Evolutionary conservation across 2,888 invertebrate species (phyloP), one percentile per base, ranked within the genome.

Genomic region (Calliphora vomitoria): DNA sequence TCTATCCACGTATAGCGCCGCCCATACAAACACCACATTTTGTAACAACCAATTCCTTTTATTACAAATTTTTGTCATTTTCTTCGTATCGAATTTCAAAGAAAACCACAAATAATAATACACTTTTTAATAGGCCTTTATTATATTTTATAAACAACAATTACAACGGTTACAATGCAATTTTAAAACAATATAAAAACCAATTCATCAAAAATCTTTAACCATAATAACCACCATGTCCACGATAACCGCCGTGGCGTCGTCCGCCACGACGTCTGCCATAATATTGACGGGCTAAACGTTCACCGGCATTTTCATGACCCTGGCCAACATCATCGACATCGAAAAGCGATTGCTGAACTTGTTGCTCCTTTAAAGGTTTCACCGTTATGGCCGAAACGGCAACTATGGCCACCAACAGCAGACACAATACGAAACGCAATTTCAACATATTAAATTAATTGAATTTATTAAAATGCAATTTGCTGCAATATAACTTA

Each of bases 261-360:
- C 35, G 18, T 1, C 41, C 31, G 3, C 88, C 82, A 18, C 80
- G 18, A 35, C 69, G 38, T 71, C 62, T 44, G 35, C 55, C 55
- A 25, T 82, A 85, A 53, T 82, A 85, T 58, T 89, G 89, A 44
- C 91, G 89, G n/a, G 87, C 88, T 35, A 86, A 75, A 74, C 91
- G 89, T 62, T 78, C 89, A 25, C 90, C 90, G 78, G 86, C 88
- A 82, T 91, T 91, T 35, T 87, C 90, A 72, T 91, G 90, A 87
- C 90, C 90, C 53, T 89, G 86, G 18, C 13, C 74, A 35, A 31
- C 8, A 35, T 62, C 15, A 58, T 89, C 89, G 0, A 86, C 90
- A 15, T 78, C 90, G 13, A 88, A 18, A 3, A 90, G 71, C 8
- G 82, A 80, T n/a, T 87, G 64, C 11, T 86, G 79, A 6, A 35